Base-by-base conservation (phyloP, 2,888 invertebrate species). In the Ametastegia equiseti region DNA sequence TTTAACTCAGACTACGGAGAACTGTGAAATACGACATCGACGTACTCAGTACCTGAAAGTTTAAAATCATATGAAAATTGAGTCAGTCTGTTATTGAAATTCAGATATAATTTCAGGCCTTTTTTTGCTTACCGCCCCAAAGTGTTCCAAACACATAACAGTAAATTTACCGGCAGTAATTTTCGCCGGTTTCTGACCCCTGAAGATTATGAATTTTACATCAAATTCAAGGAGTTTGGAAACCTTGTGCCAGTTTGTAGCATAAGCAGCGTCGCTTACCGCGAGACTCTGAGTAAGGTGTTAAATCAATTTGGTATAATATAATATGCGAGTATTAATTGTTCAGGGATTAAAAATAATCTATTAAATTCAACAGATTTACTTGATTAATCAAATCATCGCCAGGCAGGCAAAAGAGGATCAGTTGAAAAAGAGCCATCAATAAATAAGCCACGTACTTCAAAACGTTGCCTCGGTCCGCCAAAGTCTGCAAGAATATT, bases 331-430 rank as follows among this genome's bases (percentile, higher is more conserved):
- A n/a, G n/a, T n/a, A 33, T 19, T 15, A 50, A 33, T 19, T 7
- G n/a, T 7, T 73, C 33, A 33, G 19, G 19, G 19, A 23, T 27
- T 69, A 3, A 5, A 13, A 47, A 42, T 7, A 39, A n/a, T n/a
- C 23, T 6, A 69, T 39, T 39, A 69, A 39, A 5, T 36, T 23
- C 4, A 42, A 42, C 5, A 5, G n/a, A 63, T 42, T 30, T 84
- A 85, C 89, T 85, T 88, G 84, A 33, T 57, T 80, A 15, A 88
- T 86, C 69, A 89, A 33, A 77, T 86, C 82, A 47, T 88, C 89
- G 23, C 89, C 88, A 1, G 89, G 88, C 83, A 88, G 86, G 80
- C 88, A 89, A 78, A 88, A 89, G 2, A 89, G 82, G 7, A 89
- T 63, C 15, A 89, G 83, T 84, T 89, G 89, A 82, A 85, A 88